Evolutionary conservation across 2,888 invertebrate species (phyloP).

Genomic region (Trissolcus brochymenae): DNA sequence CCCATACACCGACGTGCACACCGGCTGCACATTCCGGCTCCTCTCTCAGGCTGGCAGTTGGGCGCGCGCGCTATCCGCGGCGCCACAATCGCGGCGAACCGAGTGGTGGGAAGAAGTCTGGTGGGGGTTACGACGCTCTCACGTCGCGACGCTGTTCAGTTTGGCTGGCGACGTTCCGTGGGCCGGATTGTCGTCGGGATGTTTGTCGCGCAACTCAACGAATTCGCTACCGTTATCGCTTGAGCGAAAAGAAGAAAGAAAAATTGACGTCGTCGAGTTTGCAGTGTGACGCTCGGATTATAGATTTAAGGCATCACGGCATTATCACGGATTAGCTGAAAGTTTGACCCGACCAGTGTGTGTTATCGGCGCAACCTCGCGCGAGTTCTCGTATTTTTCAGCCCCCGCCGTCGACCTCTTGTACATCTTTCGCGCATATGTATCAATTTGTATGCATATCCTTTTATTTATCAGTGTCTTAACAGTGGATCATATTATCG

Average conservation of each 20-base stretch:
- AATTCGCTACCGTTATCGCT: conserved; percentile 29
- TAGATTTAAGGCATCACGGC: conserved; percentile 32
- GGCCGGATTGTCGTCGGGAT: conserved; percentile 54
- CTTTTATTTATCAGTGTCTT: conserved; percentile 44
- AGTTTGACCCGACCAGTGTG: conserved; percentile 37
- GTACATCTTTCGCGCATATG: conserved; percentile 52
- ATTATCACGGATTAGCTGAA: conserved; percentile 47
- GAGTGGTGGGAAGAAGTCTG: conserved; percentile 32
- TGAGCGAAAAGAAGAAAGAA: too few species aligned
- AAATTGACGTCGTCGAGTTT: conserved; percentile 19
- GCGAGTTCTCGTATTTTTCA: conserved; percentile 39
- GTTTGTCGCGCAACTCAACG: conserved; percentile 45
- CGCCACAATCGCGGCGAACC: conserved; percentile 25
- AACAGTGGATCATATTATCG: conserved; percentile 54
- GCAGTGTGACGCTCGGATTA: conserved; percentile 41
- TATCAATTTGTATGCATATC: conserved; percentile 7
- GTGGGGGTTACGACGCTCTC: conserved; percentile 59
- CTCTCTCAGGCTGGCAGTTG: conserved; percentile 42
- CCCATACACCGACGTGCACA: conserved; percentile 6
- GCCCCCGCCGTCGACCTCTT: conserved; percentile 16
- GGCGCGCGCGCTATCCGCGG: conserved; percentile 41
- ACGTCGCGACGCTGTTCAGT: conserved; percentile 59
- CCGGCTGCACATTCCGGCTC: conserved; percentile 34
- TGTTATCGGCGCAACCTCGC: conserved; percentile 48
- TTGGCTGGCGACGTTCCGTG: conserved; percentile 59